phyloP scores from a whole-genome alignment of 2,113 vertebrate species.

The Taxidea taxus region DNA sequence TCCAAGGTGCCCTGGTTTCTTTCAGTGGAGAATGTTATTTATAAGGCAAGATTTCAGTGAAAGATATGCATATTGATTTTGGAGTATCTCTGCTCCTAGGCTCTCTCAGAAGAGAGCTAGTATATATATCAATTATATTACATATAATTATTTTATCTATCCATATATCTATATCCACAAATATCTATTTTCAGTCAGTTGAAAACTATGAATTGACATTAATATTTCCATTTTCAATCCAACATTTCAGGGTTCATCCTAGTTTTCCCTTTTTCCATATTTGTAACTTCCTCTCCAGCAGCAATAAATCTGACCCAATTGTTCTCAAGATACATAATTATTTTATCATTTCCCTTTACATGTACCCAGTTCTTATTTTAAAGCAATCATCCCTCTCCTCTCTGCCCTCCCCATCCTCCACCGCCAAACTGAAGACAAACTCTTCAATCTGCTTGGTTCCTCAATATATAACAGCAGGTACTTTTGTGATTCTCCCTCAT shows the following conservation, averaged over 20 bases:
- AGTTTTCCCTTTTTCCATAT: background rate
- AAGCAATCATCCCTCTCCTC: background rate
- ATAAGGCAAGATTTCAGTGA: background rate
- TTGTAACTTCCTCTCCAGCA: background rate
- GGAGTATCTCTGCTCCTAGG: background rate
- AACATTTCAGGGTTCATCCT: background rate
- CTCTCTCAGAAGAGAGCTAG: background rate
- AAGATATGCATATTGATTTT: background rate
- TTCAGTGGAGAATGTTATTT: background rate
- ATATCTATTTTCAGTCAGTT: background rate
- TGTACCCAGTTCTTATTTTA: background rate
- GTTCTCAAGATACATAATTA: background rate
- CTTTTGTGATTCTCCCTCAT: background rate
- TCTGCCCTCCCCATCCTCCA: background rate
- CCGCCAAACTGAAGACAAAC: accelerated
- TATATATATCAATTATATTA: background rate
- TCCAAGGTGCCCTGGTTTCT: background rate
- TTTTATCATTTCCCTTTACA: background rate
- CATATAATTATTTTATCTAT: background rate
- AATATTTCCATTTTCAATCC: background rate
- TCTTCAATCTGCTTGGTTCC: background rate
- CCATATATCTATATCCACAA: background rate
- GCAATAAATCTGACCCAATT: background rate
- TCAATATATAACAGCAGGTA: background rate
- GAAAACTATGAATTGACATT: background rate